phyloP scores from a whole-genome alignment of 2,113 vertebrate species.

The Apeltes quadracus region DNA sequence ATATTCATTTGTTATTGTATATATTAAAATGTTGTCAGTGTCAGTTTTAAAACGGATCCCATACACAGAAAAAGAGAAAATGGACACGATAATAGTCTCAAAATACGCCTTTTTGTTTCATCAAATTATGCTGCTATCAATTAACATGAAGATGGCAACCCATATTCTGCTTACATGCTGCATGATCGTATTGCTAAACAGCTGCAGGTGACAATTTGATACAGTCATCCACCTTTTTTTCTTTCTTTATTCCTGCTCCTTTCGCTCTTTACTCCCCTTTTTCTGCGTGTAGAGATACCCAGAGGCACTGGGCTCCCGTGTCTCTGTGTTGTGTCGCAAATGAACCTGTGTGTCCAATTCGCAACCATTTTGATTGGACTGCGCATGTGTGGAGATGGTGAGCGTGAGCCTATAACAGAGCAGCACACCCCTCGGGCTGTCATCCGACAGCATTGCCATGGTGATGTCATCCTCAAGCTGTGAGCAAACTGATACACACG shows the following conservation, averaged over 20 bases:
- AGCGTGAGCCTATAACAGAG: constrained; percentile 43
- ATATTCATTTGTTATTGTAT: neutral
- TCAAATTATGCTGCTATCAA: neutral
- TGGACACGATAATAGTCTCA: neutral
- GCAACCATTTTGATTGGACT: constrained; percentile 24
- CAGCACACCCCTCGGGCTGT: constrained; percentile 32
- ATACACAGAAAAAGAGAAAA: too few species aligned
- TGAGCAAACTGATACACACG: constrained; percentile 32
- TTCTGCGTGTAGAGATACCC: constrained; percentile 26
- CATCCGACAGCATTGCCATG: constrained; percentile 52
- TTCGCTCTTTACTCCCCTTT: neutral
- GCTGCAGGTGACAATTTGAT: neutral
- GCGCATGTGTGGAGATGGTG: constrained; percentile 36
- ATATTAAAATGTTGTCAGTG: neutral
- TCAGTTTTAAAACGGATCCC: neutral
- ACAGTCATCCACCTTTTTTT: neutral
- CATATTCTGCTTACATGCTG: too few species aligned
- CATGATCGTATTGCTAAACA: neutral
- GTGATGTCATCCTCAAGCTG: constrained; percentile 62
- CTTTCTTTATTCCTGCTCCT: neutral
- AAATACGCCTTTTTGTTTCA: neutral
- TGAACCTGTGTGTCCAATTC: constrained; percentile 53
- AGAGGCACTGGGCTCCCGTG: constrained; percentile 41
- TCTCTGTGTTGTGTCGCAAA: constrained; percentile 52
- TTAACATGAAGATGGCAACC: neutral